phyloP scores from a whole-genome alignment of 1,140 invertebrate genomes.

The Euura saliciscinereae region DNA sequence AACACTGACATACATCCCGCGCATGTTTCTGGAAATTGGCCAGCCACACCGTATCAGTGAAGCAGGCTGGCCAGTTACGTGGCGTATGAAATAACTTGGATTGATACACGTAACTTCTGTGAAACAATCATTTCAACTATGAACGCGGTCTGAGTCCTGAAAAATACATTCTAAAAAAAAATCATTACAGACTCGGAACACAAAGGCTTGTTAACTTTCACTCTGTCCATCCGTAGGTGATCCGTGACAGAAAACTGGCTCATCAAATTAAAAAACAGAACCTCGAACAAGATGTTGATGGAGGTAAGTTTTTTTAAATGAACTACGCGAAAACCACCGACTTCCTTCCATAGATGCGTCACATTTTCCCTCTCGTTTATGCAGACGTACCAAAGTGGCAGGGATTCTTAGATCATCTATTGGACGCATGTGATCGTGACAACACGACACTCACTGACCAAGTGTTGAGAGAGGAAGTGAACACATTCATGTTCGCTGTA shows the following conservation, averaged over 20 bases:
- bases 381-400: constrained; percentile 54
- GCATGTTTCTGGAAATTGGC: no score
- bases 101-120: no score
- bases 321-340: not conserved
- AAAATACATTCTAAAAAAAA: no score
- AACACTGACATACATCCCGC: no score
- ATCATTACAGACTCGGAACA: no score
- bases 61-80: no score
- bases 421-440: constrained; percentile 63
- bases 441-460: constrained; percentile 65
- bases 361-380: not conserved
- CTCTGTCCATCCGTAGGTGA: not conserved
- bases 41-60: no score
- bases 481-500: constrained; percentile 82
- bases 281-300: not conserved
- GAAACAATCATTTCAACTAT: no score
- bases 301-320: not conserved
- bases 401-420: constrained; percentile 74
- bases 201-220: not conserved
- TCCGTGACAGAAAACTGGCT: not conserved
- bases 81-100: no score
- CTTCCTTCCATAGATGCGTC: not conserved
- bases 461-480: constrained; percentile 75
- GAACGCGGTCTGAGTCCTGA: no score
- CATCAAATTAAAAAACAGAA: not conserved